Base-by-base conservation (phyloP, 1,140 invertebrate genomes). In the Drosophila sulfurigaster region DNA sequence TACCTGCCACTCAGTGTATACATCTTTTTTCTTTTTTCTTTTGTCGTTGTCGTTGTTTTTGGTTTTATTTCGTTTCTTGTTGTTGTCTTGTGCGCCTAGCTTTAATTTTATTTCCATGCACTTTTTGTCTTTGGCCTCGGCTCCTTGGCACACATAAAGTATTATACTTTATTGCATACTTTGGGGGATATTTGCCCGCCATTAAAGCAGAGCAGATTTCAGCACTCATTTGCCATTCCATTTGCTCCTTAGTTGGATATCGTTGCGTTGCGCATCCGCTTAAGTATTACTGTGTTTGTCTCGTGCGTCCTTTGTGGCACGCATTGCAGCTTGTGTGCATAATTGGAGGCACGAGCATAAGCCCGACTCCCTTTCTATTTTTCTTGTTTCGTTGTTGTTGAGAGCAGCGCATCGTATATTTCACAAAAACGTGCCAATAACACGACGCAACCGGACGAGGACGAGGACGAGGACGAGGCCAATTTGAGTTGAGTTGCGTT, bases 261-360 rank as follows among this genome's bases (percentile, higher is more conserved):
- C 49, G n/a, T 52, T n/a, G 45, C 41, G 51, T 59, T 3, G 20
- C 20, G 64, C 58, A 35, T 45, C 20, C 8, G 38, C 56, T 13
- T 28, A 59, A 41, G 25, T 8, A 15, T 28, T 16, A 13, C 20
- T 48, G 15, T 41, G 13, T 38, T 15, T 43, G 48, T 38, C 10
- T 30, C 20, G 20, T 11, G 45, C 43, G 57, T 63, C 58, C 59
- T 58, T 71, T 75, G 49, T 72, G 48, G 56, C 73, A 66, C 67
- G 43, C 51, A 75, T 49, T 57, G 48, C 56, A 16, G 48, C 49
- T 59, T 75, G 63, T 81, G 62, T 75, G 79, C 82, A 86, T 87
- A 86, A 82, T 82, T 86, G 79, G 56, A 65, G 82, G 48, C 56
- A 25, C 45, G 67, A 16, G 25, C 16, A 16, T 30, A 60, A 57